Evolutionary conservation across 2,797 vertebrate genomes (phyloP), one percentile per base, ranked within the genome.

Genomic region (Hemibagrus guttatus): DNA sequence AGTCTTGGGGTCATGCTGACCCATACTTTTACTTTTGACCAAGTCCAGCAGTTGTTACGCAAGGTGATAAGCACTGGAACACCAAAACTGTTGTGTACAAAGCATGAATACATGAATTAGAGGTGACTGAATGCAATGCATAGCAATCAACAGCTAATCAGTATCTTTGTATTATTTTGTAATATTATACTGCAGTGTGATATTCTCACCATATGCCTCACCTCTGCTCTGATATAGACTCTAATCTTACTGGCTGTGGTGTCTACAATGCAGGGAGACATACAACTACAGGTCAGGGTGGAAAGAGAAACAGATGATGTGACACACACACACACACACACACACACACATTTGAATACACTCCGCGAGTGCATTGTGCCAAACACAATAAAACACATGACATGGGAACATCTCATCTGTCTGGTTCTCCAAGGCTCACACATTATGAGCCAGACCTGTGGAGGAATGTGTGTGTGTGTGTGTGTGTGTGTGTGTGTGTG

Each of bases 321-420:
- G 56, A 76, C 49, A 76, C 74, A 76, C 74, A 75, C 72, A 54
- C 49, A 76, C 49, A 76, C 74, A 76, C 74, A 75, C 72, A 54
- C 49, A 28, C 72, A 52, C 72, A 75, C 68, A 71, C 69, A 74
- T 21, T 35, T 56, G 28, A 21, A 35, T 16, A 78, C 28, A 9
- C 52, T 13, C 52, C 19, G 28, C 4, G 14, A 78, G 8, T 19
- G n/a, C 72, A 35, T 76, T 52, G 59, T 14, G 72, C 84, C 84
- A 85, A 85, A 31, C 61, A 79, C 74, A 85, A 85, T 85, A 79
- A 85, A 85, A 78, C 61, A 64, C 19, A 66, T 14, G 46, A 85
- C 84, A 85, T 78, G 84, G 59, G 84, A 85, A 78, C 72, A 66
- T 61, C 84, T 78, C 84, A 78, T 78, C 46, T 78, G 84, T 78